Evolutionary conservation across 2,888 invertebrate genomes (phyloP).

Genomic region (Polydrusus cervinus): DNA sequence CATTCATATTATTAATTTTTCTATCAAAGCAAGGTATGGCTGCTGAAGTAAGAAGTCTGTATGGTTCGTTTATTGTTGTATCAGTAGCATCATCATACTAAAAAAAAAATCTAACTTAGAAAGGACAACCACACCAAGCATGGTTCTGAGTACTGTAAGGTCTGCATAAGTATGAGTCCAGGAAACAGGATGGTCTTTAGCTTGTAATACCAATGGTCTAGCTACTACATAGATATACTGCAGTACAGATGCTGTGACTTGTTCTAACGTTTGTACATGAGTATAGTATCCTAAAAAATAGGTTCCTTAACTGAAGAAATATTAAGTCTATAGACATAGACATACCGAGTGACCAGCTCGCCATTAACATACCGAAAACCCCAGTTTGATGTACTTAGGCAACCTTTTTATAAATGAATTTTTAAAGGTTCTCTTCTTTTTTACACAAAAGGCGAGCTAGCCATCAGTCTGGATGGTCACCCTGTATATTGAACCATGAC

Average conservation of each 20-base stretch:
- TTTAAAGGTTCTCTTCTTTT: too few relatives aligned
- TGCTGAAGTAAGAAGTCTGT: constrained; percentile 90
- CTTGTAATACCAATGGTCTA: constrained; percentile 85
- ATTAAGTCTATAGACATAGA: too few relatives aligned
- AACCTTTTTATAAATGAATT: too few relatives aligned
- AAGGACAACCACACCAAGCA: background rate
- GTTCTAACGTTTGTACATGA: constrained; percentile 95
- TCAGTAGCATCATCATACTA: constrained; percentile 66
- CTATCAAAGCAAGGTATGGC: constrained; percentile 94
- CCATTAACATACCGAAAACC: too few relatives aligned
- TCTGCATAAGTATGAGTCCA: constrained; percentile 98
- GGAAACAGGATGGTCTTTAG: constrained; percentile 83
- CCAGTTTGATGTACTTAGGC: too few relatives aligned
- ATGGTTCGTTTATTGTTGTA: constrained; percentile 69
- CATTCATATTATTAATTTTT: constrained; percentile 75
- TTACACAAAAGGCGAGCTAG: too few relatives aligned
- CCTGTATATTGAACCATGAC: too few relatives aligned
- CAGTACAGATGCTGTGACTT: constrained; percentile 96
- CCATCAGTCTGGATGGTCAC: too few relatives aligned
- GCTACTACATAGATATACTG: constrained; percentile 97
- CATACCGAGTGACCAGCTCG: too few relatives aligned
- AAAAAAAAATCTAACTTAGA: constrained; percentile 50
- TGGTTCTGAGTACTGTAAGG: constrained; percentile 78
- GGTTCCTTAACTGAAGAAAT: too few relatives aligned
- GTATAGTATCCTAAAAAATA: constrained; percentile 86